A percentile compares a stretch with the other conserved stretches of the same genome.
Evolutionary conservation across 2,797 vertebrate genomes (phyloP).

Genomic region (Morus bassanus): DNA sequence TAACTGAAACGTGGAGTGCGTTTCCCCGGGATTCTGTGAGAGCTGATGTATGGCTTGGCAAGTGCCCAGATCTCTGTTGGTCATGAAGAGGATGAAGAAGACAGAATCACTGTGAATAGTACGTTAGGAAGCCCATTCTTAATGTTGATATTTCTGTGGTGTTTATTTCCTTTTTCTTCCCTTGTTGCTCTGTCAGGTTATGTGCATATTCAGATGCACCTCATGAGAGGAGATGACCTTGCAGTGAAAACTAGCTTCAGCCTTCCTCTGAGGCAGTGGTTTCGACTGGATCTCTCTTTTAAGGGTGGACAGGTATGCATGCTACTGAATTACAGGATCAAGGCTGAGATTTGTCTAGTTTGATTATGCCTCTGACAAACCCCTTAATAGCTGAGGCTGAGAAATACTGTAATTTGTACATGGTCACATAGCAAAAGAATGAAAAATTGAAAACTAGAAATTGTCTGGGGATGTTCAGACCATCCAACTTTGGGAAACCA

Average conservation of each 20-base stretch:
- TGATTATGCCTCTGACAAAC: neutral
- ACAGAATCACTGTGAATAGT: neutral
- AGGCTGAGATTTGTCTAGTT: neutral
- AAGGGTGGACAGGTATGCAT: conserved; percentile 80
- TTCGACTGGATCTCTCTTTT: conserved; percentile 86
- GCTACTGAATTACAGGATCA: neutral
- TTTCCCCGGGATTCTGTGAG: neutral
- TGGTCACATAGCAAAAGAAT: neutral
- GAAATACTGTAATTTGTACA: neutral
- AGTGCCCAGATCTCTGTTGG: neutral
- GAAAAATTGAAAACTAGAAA: neutral
- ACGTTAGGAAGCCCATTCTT: neutral
- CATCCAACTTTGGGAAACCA: neutral
- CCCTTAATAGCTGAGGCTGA: neutral
- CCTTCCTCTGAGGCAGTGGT: conserved; percentile 85
- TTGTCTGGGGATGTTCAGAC: neutral
- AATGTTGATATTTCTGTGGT: neutral
- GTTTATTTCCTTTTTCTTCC: neutral
- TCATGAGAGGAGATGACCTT: conserved; percentile 79
- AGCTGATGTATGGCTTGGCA: neutral
- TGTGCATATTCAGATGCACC: conserved; percentile 85
- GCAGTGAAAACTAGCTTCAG: conserved; percentile 79
- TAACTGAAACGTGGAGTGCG: neutral
- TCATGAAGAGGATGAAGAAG: neutral
- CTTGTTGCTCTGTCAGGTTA: conserved; percentile 73